Base-by-base conservation (phyloP, 2,888 invertebrate species). In the Erannis defoliaria region DNA sequence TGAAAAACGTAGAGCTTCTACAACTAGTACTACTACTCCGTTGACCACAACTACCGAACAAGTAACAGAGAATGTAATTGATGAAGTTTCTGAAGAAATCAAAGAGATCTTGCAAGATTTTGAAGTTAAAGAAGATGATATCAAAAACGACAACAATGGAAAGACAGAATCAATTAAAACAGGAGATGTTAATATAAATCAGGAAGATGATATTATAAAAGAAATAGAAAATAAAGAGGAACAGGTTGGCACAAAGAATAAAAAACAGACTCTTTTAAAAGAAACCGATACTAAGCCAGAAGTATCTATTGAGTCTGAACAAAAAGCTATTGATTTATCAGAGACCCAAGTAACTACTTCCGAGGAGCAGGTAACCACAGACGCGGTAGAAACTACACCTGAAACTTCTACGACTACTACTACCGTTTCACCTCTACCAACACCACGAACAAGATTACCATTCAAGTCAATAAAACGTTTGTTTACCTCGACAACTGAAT, bases 401-500 rank as follows among this genome's bases (percentile, higher is more conserved):
- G 85, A 84, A 76, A 88, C 86, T 16, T 86, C 88, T 8, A 86
- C 87, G 1, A 76, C 76, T 12, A 87, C 81, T 55, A 86, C 90
- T 8, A 56, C 78, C 2, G 75, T 73, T 31, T 67, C 77, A 9
- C 42, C 53, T 21, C 38, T 29, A 5, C 67, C 80, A 29, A 67
- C 88, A 1, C 70, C 89, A 8, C 78, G 89, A 45, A 75, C 85
- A 31, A 84, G 93, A 61, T 72, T 86, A 48, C 89, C 93, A 21
- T 93, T 91, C 43, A 84, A 85, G 67, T 92, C 93, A 51, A 78
- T 82, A 21, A 93, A 90, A 72, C 83, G 83, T 67, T 62, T 87
- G 42, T 88, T 89, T 31, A 87, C 90, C 9, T 86, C 93, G 18
- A 87, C 91, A 16, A 93, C 93, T n/a, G 89, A 90, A 71, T 68